Percentiles rank a stretch among this genome's conserved stretches.
These are phyloP conservation scores for Conistra vaccinii DNA, from an alignment of 2,888 invertebrate species.

Conservation along the genomic window DNA sequence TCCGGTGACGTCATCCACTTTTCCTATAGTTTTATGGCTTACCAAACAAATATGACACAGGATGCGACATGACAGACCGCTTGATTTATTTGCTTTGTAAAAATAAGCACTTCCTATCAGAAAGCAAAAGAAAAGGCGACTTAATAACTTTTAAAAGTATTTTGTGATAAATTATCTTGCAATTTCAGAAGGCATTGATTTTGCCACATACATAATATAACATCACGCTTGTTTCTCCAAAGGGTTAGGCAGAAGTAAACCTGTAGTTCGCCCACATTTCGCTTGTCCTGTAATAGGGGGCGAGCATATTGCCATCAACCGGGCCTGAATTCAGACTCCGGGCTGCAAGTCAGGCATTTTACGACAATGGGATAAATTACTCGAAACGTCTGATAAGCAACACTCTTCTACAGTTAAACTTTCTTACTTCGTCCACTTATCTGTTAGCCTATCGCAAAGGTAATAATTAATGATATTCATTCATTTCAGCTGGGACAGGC, in stretches of 20 bases:
- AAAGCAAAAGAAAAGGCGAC: constrained; percentile 5
- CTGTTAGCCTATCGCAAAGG: not conserved
- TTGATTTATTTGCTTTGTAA: constrained; percentile 48
- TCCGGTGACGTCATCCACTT: constrained; percentile 24
- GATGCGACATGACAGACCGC: constrained; percentile 40
- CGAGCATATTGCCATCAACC: no score
- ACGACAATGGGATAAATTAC: no score
- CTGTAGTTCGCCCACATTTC: no score
- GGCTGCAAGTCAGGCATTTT: no score
- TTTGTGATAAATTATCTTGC: constrained; percentile 1
- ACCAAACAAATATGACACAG: constrained; percentile 56
- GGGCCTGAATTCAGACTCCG: no score
- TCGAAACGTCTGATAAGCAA: not conserved
- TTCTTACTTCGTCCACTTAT: not conserved
- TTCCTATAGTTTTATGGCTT: constrained; percentile 40
- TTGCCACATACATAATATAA: not conserved
- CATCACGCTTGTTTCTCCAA: no score
- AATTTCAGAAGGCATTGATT: not conserved
- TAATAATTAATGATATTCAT: not conserved
- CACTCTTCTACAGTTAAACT: not conserved
- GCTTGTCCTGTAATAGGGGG: no score
- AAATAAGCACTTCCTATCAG: constrained; percentile 45
- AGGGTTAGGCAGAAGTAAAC: no score
- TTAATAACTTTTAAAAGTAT: constrained; percentile 6
- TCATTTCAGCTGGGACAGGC: not conserved